These are phyloP conservation scores for Aegithalos caudatus DNA, from an alignment of 2,113 vertebrate species.

Conservation along the genomic window DNA sequence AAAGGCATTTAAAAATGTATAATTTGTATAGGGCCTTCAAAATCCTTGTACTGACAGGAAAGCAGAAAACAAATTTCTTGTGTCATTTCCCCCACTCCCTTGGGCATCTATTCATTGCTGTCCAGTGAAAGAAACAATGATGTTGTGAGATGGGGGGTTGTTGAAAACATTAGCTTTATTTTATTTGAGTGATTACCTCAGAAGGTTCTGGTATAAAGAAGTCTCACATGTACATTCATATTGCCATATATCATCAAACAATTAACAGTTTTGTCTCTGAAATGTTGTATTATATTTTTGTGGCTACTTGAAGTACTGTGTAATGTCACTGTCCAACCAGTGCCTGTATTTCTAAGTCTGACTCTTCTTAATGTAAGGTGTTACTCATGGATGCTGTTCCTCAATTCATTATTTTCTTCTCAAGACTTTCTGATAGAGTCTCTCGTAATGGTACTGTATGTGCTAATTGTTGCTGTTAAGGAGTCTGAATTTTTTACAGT, in stretches of 20 bases:
- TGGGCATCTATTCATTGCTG: not conserved
- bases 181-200: not conserved
- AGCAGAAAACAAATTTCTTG: not conserved
- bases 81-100: rapidly evolving
- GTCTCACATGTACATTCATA: not conserved
- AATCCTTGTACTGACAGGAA: not conserved
- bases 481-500: not conserved
- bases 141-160: not conserved
- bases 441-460: not conserved
- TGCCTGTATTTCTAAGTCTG: not conserved
- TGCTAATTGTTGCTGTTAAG: not conserved
- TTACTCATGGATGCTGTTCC: not conserved
- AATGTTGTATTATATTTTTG: not conserved
- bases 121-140: not conserved
- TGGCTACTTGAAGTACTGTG: not conserved
- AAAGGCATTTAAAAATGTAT: not conserved
- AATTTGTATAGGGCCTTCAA: not conserved
- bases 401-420: not conserved
- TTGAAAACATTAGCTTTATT: not conserved
- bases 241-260: not conserved
- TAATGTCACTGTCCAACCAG: not conserved
- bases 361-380: not conserved
- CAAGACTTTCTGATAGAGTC: not conserved
- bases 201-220: not conserved
- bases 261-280: not conserved